Evolutionary conservation across 2,888 invertebrate genomes (phyloP), one percentile per base, ranked within the genome.

Genomic region (Meiosimyza decipiens): DNA sequence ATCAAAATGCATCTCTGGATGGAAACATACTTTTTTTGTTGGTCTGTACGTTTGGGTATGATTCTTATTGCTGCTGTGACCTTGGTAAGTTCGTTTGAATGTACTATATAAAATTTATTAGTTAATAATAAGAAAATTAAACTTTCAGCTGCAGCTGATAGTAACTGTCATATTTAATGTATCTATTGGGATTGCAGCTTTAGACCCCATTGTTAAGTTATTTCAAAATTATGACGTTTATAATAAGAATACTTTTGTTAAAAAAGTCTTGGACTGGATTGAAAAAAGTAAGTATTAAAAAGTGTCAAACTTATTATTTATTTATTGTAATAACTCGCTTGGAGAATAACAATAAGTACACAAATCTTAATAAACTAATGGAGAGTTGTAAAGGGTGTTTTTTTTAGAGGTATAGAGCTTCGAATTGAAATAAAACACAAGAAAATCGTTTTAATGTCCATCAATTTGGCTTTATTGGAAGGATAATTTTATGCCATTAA

Each of bases 1-100:
- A 28, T 2, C 28, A 40, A 5, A 40, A 40, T 86, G 84, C 52
- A 63, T 22, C 87, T 92, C 90, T 82, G 92, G 94, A 89, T 95
- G 86, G 80, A 84, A 79, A 82, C 82, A 66, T 87, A 87, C 82
- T 80, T 85, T 71, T 82, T 84, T 69, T 84, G 80, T 66, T 86
- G 83, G 75, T 86, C 87, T 0, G 86, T 87, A 55, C 86, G 87
- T 9, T 77, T 87, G 40, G 87, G 87, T 1, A 82, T 85, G 7
- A 78, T 86, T 16, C 71, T 82, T 9, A 79, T 83, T 4, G 81
- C 80, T 0, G 54, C 76, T 4, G 47, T 81, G 16, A 74, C 80
- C 7, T 80, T 83, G 73, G 86, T 86, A 76, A 81, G 80, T 79
- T 47, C 54, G 13, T 16, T 54, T 54, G 6, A 54, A 18, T 12